These are phyloP conservation scores for Candidula unifasciata DNA, from an alignment of 2,888 invertebrate species.

Conservation along the genomic window DNA sequence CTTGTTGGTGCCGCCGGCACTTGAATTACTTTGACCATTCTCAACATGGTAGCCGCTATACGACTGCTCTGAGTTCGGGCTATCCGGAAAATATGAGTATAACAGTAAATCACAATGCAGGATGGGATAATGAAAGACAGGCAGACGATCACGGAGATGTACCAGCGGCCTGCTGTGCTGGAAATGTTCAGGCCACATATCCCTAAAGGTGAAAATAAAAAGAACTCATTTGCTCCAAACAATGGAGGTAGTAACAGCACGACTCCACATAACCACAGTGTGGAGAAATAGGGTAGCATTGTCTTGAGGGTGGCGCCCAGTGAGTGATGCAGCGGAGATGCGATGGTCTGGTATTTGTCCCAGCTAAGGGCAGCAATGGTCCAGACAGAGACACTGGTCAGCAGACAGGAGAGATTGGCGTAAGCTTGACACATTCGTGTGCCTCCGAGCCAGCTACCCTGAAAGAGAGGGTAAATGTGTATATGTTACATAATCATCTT, in stretches of 20 bases:
- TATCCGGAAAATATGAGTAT: conserved; percentile 72
- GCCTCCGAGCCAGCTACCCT: conserved; percentile 45
- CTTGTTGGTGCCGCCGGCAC: conserved; percentile 67
- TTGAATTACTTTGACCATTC: conserved; percentile 72
- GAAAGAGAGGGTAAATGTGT: background rate
- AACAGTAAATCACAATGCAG: conserved; percentile 69
- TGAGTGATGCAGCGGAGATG: conserved; percentile 70
- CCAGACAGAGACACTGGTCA: conserved; percentile 54
- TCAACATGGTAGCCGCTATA: conserved; percentile 72
- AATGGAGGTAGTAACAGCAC: conserved; percentile 66
- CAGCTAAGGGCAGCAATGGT: conserved; percentile 69
- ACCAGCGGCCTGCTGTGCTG: conserved; percentile 60
- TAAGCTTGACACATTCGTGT: conserved; percentile 41
- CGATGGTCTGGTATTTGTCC: conserved; percentile 74
- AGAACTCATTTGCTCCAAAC: conserved; percentile 62
- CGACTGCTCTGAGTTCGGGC: conserved; percentile 71
- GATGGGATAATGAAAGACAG: conserved; percentile 65
- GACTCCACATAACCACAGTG: conserved; percentile 66
- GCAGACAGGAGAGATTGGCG: conserved; percentile 46
- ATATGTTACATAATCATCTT: background rate
- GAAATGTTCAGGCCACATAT: conserved; percentile 65
- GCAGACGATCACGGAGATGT: conserved; percentile 61
- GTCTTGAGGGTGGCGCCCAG: conserved; percentile 64
- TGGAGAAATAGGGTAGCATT: conserved; percentile 64
- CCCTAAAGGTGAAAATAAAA: conserved; percentile 63